phyloP scores from a whole-genome alignment of 2,113 vertebrate genomes.

The Cheilinus undulatus region DNA sequence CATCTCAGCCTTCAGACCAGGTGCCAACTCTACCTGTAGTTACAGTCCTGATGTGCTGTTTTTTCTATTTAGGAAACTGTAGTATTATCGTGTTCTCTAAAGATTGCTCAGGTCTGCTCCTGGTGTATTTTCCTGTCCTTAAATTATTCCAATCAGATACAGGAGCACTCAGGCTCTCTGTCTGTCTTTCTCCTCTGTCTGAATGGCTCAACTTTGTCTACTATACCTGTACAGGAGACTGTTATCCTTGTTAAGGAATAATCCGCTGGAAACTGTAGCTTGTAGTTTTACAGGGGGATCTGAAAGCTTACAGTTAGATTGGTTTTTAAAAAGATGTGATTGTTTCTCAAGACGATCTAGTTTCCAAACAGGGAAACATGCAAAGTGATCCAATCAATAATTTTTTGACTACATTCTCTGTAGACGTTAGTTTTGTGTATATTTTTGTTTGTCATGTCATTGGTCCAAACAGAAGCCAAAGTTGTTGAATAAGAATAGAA shows the following conservation, averaged over 20 bases:
- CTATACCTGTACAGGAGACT: conserved; percentile 21
- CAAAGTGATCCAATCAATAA: neutral
- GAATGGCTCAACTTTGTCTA: conserved; percentile 35
- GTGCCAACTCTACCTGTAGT: conserved; percentile 63
- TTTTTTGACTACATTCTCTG: neutral
- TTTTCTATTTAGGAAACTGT: conserved; percentile 37
- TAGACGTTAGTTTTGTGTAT: too few relatives aligned
- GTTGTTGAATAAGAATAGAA: too few relatives aligned
- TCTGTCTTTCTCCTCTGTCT: conserved; percentile 7
- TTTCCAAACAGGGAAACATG: neutral
- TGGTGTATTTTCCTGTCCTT: conserved; percentile 37
- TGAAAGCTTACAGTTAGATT: neutral
- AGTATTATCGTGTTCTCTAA: conserved; percentile 45
- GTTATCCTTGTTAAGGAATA: conserved; percentile 32
- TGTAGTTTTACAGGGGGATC: neutral
- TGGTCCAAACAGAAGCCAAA: neutral
- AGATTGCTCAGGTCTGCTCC: conserved; percentile 43
- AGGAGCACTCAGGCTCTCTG: conserved; percentile 52
- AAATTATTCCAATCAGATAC: conserved; percentile 72
- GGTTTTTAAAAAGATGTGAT: neutral
- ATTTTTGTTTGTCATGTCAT: neutral
- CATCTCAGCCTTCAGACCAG: conserved; percentile 52
- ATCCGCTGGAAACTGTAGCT: neutral
- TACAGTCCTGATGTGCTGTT: conserved; percentile 25
- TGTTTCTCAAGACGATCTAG: neutral